A percentile compares a stretch with the other conserved stretches of the same genome.
phyloP scores from a whole-genome alignment of 2,113 vertebrate species.

The Embiotoca jacksoni region DNA sequence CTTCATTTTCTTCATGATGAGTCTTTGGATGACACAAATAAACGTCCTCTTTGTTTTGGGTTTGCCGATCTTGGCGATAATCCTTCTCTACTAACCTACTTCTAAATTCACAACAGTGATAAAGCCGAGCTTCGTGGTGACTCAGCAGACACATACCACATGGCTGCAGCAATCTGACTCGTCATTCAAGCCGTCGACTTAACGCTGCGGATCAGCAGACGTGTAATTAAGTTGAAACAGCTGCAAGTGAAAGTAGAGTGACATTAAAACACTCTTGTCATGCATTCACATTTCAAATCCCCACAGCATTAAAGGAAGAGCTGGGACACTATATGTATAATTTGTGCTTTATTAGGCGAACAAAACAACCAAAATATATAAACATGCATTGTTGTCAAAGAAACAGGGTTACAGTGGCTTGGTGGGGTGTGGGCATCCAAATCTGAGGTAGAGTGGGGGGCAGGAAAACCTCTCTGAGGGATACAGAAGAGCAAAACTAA shows the following conservation, averaged over 20 bases:
- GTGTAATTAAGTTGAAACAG: conserved; percentile 32
- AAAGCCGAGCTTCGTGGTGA: conserved; percentile 36
- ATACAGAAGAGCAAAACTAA: conserved; percentile 62
- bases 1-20: conserved; percentile 16
- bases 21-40: conserved; percentile 11
- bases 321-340: conserved; percentile 42
- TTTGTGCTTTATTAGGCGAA: conserved; percentile 86
- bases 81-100: conserved; percentile 37
- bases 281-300: background rate
- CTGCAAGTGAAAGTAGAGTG: background rate
- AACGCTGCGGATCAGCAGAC: conserved; percentile 1
- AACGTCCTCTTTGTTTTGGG: conserved; percentile 29
- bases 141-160: conserved; percentile 44
- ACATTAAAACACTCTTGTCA: background rate
- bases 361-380: conserved; percentile 83
- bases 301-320: conserved; percentile 21
- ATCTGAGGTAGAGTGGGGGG: conserved; percentile 83
- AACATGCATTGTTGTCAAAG: conserved; percentile 82
- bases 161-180: conserved; percentile 11
- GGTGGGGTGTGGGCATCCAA: conserved; percentile 68
- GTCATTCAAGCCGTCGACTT: background rate
- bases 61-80: conserved; percentile 39
- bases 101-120: conserved; percentile 46
- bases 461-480: conserved; percentile 62
- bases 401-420: conserved; percentile 77